These are phyloP conservation scores for Corythucha ciliata DNA, from an alignment of 2,888 invertebrate species.

Conservation along the genomic window DNA sequence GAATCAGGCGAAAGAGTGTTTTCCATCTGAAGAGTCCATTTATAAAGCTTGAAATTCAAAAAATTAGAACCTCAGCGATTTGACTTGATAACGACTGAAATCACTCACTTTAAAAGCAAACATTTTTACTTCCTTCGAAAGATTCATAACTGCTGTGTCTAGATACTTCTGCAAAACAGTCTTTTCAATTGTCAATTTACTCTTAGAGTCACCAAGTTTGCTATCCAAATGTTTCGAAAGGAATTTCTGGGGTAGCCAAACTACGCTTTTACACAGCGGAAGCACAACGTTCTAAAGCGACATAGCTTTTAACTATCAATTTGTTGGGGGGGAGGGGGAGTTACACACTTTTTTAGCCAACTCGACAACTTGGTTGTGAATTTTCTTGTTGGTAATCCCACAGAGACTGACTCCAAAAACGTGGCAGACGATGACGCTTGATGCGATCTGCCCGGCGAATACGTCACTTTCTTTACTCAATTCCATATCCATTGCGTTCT, in stretches of 20 bases:
- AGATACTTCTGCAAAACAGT: slow-evolving; percentile 49
- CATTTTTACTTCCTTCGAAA: too few species aligned
- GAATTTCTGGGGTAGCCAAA: slow-evolving; percentile 82
- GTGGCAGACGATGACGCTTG: slow-evolving; percentile 57
- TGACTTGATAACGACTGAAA: too few species aligned
- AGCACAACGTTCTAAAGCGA: slow-evolving; percentile 60
- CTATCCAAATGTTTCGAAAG: slow-evolving; percentile 53
- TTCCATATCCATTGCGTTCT: slow-evolving; percentile 51
- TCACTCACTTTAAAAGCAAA: too few species aligned
- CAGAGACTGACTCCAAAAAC: slow-evolving; percentile 62
- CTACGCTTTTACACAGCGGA: slow-evolving; percentile 64
- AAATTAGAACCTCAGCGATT: too few species aligned
- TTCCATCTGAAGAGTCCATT: slow-evolving; percentile 56
- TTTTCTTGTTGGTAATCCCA: slow-evolving; percentile 65
- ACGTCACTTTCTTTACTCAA: slow-evolving; percentile 47
- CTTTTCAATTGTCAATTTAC: slow-evolving; percentile 42
- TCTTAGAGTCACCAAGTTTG: slow-evolving; percentile 45
- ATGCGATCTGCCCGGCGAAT: slow-evolving; percentile 41
- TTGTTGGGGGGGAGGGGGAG: too few species aligned
- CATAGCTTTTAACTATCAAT: slow-evolving; percentile 3
- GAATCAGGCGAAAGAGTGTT: slow-evolving; percentile 44
- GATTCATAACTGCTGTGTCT: slow-evolving; percentile 47
- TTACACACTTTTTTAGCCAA: slow-evolving; percentile 59
- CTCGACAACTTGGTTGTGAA: slow-evolving; percentile 62
- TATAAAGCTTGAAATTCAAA: slow-evolving; percentile 47